Base-by-base conservation (phyloP, 2,888 invertebrate species). In the Cryptus armator region DNA sequence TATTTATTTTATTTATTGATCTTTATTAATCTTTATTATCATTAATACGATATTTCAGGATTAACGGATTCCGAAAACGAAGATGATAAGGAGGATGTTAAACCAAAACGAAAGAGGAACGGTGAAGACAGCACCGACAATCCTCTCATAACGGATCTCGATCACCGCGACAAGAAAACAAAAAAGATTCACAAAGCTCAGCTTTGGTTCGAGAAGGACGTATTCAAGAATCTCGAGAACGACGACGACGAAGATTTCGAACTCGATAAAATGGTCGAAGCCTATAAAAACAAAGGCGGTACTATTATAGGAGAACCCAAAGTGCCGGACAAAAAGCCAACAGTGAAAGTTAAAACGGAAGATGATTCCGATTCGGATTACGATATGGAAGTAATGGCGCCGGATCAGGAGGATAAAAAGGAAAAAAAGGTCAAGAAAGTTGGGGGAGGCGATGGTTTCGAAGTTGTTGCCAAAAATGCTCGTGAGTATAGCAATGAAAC, bases 211-310 rank as follows among this genome's bases (percentile, higher is more conserved):
- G 96, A 98, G 91, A 97, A 98, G 91, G 98, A 98, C 86, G 95
- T 95, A 88, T 97, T 98, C 87, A 97, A 97, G 92, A 96, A 97
- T 90, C 94, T 98, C 29, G 96, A 97, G 87, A 96, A 96, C 84
- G 98, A 98, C 81, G 97, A 96, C 66, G 98, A 98, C 91, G 98
- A 98, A 93, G 98, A 98, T 88, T 96, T 95, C 32, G 99, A 99
- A 94, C 95, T 99, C 7, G 97, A 98, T 91, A 96, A 96, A 91
- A 95, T 98, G 94, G 95, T 96, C 2, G 96, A 96, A 88, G 95
- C 96, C 53, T 97, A 96, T 88, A 96, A 96, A 89, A 95, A 95
- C 87, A 97, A 97, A 94, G 98, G 98, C 88, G 95, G 94, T 6
- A 90, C 90, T 77, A 92, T 95, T n/a, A 89, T 94, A 62, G 94